Base-by-base conservation (phyloP, 2,797 vertebrate species). In the Mustela erminea region DNA sequence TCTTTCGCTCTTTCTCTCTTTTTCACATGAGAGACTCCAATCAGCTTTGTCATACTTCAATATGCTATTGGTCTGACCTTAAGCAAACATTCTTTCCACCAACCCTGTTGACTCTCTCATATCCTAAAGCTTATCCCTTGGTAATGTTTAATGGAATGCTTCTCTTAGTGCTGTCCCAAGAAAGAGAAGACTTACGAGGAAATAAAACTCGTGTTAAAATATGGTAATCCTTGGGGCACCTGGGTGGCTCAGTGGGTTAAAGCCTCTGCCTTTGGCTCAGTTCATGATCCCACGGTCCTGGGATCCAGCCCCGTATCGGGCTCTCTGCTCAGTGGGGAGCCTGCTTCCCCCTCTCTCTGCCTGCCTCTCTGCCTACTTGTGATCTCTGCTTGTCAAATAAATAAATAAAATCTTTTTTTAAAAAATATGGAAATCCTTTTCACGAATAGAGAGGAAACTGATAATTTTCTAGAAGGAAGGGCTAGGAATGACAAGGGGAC, bases 151-250 rank as follows among this genome's bases (percentile, higher is more conserved):
- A n/a, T 41, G 58, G 25, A n/a, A 56, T 43, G 11, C 75, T 64
- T 77, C 90, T 46, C 18, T 20, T 17, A 68, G 20, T 0, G 21
- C 54, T 70, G 21, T 93, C 54, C 60, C 18, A 27, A 29, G 27
- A 38, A 89, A n/a, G 29, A 90, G 81, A 95, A 66, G 15, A n/a
- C 10, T 20, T 52, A 72, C 0, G 4, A 74, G 25, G 35, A 70
- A 93, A 74, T 68, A 25, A 92, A 93, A 92, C 17, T 12, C 29
- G 6, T 85, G 25, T 86, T 92, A 52, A 60, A 86, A 46, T 85
- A 68, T 46, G 82, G 8, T 35, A 38, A 80, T 83, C 14, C 29
- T 84, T 93, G 52, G 52, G 17, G 5, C 52, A 54, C 52, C 5
- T 54, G 17, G 1, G 17, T 54, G 49, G 52, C 5, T 54, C 52